Evolutionary conservation across 2,797 vertebrate species (phyloP).

Genomic region (Etheostoma perlongum): DNA sequence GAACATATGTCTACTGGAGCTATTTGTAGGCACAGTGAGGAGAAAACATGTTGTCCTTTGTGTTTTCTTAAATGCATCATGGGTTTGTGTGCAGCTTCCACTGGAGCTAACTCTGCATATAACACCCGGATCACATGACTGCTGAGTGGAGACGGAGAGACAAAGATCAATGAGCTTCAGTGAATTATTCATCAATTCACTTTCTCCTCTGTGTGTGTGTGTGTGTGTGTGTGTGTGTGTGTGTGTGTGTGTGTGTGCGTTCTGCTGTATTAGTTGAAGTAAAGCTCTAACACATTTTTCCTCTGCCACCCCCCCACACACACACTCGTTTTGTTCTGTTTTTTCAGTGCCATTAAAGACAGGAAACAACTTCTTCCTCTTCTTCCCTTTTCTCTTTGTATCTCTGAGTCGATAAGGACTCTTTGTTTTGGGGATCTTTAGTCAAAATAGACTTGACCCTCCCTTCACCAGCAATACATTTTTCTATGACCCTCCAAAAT

Average conservation of each 20-base stretch:
- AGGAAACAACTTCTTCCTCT: not conserved
- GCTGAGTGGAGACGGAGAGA: constrained; percentile 39
- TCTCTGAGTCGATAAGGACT: too few relatives aligned
- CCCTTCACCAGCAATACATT: too few relatives aligned
- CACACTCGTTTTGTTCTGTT: not conserved
- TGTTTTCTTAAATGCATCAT: constrained; percentile 46
- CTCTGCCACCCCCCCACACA: not conserved
- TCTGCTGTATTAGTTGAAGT: constrained; percentile 3
- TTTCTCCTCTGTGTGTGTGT: constrained; percentile 44
- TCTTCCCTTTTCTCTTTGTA: not conserved
- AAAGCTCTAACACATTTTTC: not conserved
- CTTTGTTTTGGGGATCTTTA: too few relatives aligned
- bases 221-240: constrained; percentile 30
- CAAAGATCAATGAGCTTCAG: constrained; percentile 53
- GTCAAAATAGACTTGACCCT: too few relatives aligned
- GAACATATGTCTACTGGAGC: not conserved
- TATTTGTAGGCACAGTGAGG: not conserved
- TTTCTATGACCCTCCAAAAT: too few relatives aligned
- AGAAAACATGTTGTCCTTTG: constrained; percentile 37
- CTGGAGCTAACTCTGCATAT: constrained; percentile 34
- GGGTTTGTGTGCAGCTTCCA: constrained; percentile 27
- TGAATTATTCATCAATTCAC: constrained; percentile 75
- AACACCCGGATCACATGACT: constrained; percentile 56
- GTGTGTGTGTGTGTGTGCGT: constrained; percentile 20
- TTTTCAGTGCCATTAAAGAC: not conserved